A percentile compares a stretch with the other conserved stretches of the same genome.
Evolutionary conservation across 2,797 vertebrate genomes (phyloP).

Genomic region (Phoebastria nigripes): DNA sequence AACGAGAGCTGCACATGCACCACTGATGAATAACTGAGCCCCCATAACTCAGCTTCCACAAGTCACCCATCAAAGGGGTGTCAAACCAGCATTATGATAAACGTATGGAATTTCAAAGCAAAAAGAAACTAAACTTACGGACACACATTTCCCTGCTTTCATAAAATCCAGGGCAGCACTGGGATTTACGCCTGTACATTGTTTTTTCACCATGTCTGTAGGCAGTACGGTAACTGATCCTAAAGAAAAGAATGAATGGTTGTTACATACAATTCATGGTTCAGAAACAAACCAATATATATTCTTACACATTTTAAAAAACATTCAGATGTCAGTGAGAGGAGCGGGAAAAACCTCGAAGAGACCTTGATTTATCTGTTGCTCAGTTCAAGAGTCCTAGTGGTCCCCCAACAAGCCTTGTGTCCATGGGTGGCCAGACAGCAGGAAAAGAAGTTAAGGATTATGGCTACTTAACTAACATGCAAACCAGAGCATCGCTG

Average conservation of each 20-base stretch:
- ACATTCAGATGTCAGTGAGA: neutral
- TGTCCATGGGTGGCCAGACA: neutral
- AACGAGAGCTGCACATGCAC: neutral
- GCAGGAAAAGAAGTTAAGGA: neutral
- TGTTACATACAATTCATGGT: neutral
- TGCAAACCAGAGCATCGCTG: neutral
- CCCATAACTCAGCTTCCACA: neutral
- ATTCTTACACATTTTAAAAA: neutral
- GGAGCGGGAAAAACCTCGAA: neutral
- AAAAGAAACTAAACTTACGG: slow-evolving; percentile 81
- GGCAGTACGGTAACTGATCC: slow-evolving; percentile 91
- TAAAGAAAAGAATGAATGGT: slow-evolving; percentile 36
- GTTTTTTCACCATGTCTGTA: slow-evolving; percentile 93
- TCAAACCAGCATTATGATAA: neutral
- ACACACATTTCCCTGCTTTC: slow-evolving; percentile 90
- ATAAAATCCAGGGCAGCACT: slow-evolving; percentile 94
- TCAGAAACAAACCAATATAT: neutral
- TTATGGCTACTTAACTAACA: neutral
- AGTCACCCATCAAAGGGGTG: neutral
- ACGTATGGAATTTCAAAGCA: neutral
- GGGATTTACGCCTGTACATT: slow-evolving; percentile 93
- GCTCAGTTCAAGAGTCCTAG: neutral
- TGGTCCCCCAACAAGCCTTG: neutral
- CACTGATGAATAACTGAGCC: neutral
- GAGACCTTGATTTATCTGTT: neutral